Percentiles rank a stretch among this genome's conserved stretches.
These are phyloP conservation scores for Hyaena hyaena DNA, from an alignment of 2,113 vertebrate genomes.

Conservation along the genomic window DNA sequence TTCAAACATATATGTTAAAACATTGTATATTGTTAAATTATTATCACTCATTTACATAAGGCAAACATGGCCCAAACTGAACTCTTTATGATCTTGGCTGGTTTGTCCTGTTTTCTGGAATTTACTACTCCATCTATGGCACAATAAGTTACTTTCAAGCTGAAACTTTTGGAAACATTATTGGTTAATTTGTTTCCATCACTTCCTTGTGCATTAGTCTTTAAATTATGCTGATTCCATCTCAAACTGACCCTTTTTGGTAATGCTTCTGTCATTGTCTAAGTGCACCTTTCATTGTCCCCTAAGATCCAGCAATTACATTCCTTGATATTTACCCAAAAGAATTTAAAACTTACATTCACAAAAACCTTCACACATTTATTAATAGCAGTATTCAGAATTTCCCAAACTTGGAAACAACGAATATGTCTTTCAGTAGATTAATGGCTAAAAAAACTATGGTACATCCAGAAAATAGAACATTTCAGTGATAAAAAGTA, in stretches of 20 bases:
- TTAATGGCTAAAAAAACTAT: not conserved
- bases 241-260: not conserved
- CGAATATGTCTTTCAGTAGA: not conserved
- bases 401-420: not conserved
- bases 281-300: accelerated
- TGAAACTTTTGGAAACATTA: not conserved
- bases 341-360: not conserved
- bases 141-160: not conserved
- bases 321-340: not conserved
- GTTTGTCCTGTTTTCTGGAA: not conserved
- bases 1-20: not conserved
- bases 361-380: not conserved
- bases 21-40: not conserved
- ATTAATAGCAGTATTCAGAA: not conserved
- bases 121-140: not conserved
- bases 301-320: not conserved
- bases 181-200: not conserved
- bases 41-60: not conserved
- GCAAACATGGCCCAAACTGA: not conserved
- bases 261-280: not conserved
- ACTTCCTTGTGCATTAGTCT: not conserved
- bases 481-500: not conserved
- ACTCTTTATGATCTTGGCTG: not conserved
- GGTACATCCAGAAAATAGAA: not conserved
- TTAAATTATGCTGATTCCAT: not conserved